Percentiles rank a stretch among this genome's conserved stretches.
These are phyloP conservation scores for Autographa pulchrina DNA, from an alignment of 2,888 invertebrate species.

Conservation along the genomic window DNA sequence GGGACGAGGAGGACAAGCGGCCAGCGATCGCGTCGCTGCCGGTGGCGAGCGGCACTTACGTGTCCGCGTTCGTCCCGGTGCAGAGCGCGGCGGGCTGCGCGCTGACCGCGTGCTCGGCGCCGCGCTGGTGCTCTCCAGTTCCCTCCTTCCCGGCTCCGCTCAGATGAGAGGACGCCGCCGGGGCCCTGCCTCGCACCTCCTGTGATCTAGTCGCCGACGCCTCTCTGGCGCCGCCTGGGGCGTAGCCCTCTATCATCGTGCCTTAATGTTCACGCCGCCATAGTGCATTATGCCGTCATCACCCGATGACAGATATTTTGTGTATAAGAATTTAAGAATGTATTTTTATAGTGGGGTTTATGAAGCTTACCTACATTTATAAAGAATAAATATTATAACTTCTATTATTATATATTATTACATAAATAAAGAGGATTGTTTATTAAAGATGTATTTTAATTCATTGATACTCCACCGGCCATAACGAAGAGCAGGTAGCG, in stretches of 20 bases:
- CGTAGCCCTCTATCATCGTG: constrained; percentile 87
- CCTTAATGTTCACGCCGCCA: constrained; percentile 87
- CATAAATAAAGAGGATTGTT: constrained; percentile 86
- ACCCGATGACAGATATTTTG: constrained; percentile 85
- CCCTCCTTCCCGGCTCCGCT: constrained; percentile 88
- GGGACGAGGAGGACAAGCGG: constrained; percentile 88
- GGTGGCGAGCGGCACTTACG: constrained; percentile 77
- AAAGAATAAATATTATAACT: constrained; percentile 82
- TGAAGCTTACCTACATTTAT: constrained; percentile 86
- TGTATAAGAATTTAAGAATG: constrained; percentile 84
- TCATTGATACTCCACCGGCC: constrained; percentile 49
- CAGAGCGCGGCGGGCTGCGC: constrained; percentile 83
- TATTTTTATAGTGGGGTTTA: constrained; percentile 89
- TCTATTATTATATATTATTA: constrained; percentile 80
- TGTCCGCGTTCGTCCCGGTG: constrained; percentile 86
- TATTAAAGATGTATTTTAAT: constrained; percentile 78
- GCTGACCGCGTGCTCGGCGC: constrained; percentile 76
- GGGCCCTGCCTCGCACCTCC: constrained; percentile 80
- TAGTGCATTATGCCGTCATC: constrained; percentile 87
- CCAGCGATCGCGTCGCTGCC: constrained; percentile 80
- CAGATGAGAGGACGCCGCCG: constrained; percentile 82
- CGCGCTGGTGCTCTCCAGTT: constrained; percentile 92
- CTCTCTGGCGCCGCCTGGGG: constrained; percentile 87
- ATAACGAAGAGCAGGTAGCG: constrained; percentile 75
- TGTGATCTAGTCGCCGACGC: constrained; percentile 89